Evolutionary conservation across 2,797 vertebrate species (phyloP).

Genomic region (Anguilla obscura): DNA sequence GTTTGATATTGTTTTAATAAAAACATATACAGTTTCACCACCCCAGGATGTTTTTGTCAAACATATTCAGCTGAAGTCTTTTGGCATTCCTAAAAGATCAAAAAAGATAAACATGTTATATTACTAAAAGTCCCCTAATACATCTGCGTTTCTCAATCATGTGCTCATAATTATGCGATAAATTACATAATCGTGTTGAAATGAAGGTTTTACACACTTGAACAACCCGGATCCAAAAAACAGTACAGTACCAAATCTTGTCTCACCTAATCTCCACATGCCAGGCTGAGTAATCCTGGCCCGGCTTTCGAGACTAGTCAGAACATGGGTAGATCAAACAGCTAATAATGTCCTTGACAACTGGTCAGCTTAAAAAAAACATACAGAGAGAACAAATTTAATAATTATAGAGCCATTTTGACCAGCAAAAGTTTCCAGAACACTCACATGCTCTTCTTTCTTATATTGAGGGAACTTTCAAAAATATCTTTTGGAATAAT

Average conservation of each 20-base stretch:
- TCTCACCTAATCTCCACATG: neutral
- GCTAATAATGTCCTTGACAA: neutral
- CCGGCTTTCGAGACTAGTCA: neutral
- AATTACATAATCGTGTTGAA: slow-evolving; percentile 15
- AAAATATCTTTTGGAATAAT: neutral
- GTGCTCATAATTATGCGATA: neutral
- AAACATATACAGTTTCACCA: slow-evolving; percentile 52
- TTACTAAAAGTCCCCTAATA: neutral
- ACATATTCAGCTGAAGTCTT: slow-evolving; percentile 16
- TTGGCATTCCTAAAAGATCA: slow-evolving; percentile 10
- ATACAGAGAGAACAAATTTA: neutral
- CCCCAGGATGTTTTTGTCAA: slow-evolving; percentile 47
- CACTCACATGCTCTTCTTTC: neutral
- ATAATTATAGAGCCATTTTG: neutral
- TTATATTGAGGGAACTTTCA: neutral
- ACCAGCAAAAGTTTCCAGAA: neutral
- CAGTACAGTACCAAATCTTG: neutral
- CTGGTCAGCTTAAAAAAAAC: neutral
- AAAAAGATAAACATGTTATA: slow-evolving; percentile 19
- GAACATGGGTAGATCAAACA: neutral
- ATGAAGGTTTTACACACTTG: slow-evolving; percentile 15
- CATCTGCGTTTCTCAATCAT: slow-evolving; percentile 2
- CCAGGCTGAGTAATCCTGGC: neutral
- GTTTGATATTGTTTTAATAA: slow-evolving; percentile 48
- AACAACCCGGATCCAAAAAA: neutral